phyloP scores from a whole-genome alignment of 23 tunicate genomes.

The Ciona savignyi region DNA sequence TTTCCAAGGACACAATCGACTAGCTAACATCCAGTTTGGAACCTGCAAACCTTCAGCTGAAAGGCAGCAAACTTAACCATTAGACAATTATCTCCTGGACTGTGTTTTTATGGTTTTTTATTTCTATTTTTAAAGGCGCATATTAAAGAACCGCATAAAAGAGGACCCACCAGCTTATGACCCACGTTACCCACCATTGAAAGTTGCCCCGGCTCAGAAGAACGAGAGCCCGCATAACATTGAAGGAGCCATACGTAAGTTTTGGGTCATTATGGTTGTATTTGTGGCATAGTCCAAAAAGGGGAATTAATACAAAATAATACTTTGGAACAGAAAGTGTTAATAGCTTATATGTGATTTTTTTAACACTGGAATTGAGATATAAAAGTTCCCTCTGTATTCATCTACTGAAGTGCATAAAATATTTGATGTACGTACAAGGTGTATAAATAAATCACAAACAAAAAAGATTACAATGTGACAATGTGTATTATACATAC shows the following conservation, averaged over 20 bases:
- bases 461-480: background rate
- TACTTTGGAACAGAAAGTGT: background rate
- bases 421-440: no score
- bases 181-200: slow-evolving; percentile 80
- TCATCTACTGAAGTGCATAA: no score
- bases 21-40: no score
- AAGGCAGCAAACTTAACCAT: no score
- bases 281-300: background rate
- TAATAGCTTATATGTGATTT: no score
- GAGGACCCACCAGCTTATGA: slow-evolving; percentile 79
- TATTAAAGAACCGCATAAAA: slow-evolving; percentile 70
- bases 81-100: no score
- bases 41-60: no score
- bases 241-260: slow-evolving; percentile 86
- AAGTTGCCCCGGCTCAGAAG: slow-evolving; percentile 24
- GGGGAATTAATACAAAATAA: background rate
- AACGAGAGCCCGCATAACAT: slow-evolving; percentile 61
- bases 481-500: background rate
- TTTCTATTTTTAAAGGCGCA: slow-evolving; percentile 29
- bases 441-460: no score
- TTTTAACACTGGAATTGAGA: no score
- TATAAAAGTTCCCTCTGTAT: no score
- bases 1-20: no score
- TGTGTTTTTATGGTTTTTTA: background rate
- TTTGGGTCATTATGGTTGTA: slow-evolving; percentile 1